phyloP scores from a whole-genome alignment of 1,140 invertebrate species.

The Aradophagus sp. region DNA sequence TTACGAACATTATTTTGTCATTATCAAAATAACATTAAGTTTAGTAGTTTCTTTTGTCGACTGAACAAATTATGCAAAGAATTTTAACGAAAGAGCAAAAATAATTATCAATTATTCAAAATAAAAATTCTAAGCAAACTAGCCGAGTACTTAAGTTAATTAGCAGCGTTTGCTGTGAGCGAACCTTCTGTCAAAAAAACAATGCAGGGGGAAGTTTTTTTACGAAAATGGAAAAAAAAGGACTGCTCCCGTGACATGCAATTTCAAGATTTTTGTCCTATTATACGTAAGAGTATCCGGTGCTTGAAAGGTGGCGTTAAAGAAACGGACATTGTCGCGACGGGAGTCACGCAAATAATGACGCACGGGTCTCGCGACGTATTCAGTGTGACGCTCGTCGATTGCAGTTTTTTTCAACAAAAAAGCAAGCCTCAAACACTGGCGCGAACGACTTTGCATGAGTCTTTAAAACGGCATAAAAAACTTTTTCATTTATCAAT shows the following conservation, averaged over 20 bases:
- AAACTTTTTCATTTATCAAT: too few relatives aligned
- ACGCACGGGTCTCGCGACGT: conserved; percentile 21
- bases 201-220: too few relatives aligned
- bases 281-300: conserved; percentile 43
- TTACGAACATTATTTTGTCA: too few relatives aligned
- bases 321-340: conserved; percentile 31
- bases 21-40: too few relatives aligned
- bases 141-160: conserved; percentile 1
- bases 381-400: conserved; percentile 5
- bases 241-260: conserved; percentile 35
- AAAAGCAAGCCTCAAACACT: conserved; percentile 6
- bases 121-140: neutral
- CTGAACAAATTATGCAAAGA: too few relatives aligned
- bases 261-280: conserved; percentile 22
- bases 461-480: too few relatives aligned
- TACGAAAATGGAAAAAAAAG: too few relatives aligned
- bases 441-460: too few relatives aligned
- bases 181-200: conserved; percentile 23
- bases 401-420: conserved; percentile 18
- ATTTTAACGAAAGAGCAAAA: too few relatives aligned
- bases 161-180: neutral
- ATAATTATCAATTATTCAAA: neutral
- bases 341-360: conserved; percentile 36
- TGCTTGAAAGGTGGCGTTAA: conserved; percentile 14
- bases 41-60: too few relatives aligned